phyloP scores from a whole-genome alignment of 2,113 vertebrate genomes.

The Vimba vimba region DNA sequence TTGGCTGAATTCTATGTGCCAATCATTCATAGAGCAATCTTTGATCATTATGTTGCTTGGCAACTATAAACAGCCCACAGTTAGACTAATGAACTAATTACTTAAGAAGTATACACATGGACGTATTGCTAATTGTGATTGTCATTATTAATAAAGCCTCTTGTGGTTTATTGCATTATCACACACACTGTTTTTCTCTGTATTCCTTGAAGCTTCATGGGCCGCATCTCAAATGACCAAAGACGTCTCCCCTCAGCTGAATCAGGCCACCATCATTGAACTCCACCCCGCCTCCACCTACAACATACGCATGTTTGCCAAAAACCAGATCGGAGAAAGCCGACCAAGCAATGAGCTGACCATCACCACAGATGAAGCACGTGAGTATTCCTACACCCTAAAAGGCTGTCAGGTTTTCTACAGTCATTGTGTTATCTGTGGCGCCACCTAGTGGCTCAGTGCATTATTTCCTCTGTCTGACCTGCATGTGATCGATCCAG shows the following conservation, averaged over 20 bases:
- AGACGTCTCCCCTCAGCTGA: slow-evolving; percentile 97
- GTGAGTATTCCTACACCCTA: slow-evolving; percentile 67
- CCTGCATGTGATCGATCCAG: slow-evolving; percentile 71
- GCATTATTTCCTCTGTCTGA: background rate
- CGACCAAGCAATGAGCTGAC: slow-evolving; percentile 98
- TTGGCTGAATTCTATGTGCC: background rate
- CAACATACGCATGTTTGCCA: slow-evolving; percentile 99
- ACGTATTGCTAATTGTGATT: too few species aligned
- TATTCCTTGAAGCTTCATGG: slow-evolving; percentile 86
- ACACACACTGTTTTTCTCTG: background rate
- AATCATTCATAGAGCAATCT: too few species aligned
- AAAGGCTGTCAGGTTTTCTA: background rate
- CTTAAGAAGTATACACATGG: too few species aligned
- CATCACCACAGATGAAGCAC: slow-evolving; percentile 98
- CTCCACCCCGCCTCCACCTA: slow-evolving; percentile 99
- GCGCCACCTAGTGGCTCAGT: slow-evolving; percentile 65
- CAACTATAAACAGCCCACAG: too few species aligned
- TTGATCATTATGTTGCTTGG: too few species aligned
- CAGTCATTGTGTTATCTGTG: slow-evolving; percentile 52
- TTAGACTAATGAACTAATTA: too few species aligned
- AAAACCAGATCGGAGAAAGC: slow-evolving; percentile 97
- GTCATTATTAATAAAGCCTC: too few species aligned
- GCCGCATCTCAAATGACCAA: slow-evolving; percentile 97
- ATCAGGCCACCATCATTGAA: slow-evolving; percentile 99
- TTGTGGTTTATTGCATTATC: background rate